These are phyloP conservation scores for Vimba vimba DNA, from an alignment of 2,113 vertebrate species.

Conservation along the genomic window DNA sequence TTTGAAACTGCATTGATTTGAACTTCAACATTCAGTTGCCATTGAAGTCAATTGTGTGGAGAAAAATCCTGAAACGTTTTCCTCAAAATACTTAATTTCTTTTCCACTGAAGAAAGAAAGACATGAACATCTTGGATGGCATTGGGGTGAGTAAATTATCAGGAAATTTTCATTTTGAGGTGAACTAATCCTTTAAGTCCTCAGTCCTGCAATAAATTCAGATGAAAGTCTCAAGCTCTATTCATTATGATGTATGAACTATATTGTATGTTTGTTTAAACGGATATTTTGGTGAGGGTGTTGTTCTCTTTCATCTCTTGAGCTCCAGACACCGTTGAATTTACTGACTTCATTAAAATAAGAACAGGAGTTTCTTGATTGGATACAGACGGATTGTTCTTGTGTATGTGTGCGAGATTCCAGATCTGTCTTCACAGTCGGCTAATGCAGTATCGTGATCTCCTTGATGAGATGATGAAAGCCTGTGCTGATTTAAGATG, in stretches of 20 bases:
- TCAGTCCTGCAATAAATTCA: not conserved
- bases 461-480: slow-evolving; percentile 6
- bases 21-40: no score
- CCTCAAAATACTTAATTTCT: no score
- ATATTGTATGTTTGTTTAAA: not conserved
- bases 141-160: no score
- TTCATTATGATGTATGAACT: not conserved
- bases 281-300: not conserved
- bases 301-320: not conserved
- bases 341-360: slow-evolving; percentile 5
- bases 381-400: not conserved
- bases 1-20: no score
- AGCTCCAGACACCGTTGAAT: not conserved
- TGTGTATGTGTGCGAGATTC: not conserved
- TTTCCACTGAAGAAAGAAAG: no score
- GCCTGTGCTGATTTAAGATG: not conserved
- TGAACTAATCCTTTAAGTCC: no score
- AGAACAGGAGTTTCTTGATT: no score
- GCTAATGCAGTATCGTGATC: slow-evolving; percentile 12
- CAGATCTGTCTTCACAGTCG: not conserved
- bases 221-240: not conserved
- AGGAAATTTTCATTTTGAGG: no score
- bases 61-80: no score
- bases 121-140: no score
- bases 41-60: no score